These are phyloP conservation scores for Sebastolobus alascanus DNA, from an alignment of 2,797 vertebrate genomes.

Conservation along the genomic window DNA sequence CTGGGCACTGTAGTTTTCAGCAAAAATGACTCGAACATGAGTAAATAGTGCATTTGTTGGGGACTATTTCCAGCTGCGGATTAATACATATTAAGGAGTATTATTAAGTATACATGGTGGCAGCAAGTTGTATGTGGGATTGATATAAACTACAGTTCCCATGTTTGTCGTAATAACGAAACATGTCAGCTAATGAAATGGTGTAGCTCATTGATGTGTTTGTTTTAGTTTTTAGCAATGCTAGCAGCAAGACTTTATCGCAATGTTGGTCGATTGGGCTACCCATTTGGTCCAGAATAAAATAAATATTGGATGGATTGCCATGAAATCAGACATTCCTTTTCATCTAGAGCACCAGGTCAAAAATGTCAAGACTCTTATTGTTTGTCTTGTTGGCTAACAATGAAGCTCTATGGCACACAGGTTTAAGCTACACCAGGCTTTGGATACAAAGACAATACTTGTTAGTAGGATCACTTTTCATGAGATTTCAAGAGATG, in stretches of 20 bases:
- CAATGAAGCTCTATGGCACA: background rate
- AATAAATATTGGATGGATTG: background rate
- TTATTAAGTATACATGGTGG: background rate
- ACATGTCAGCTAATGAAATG: background rate
- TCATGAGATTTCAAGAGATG: too few relatives aligned
- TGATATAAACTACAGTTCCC: background rate
- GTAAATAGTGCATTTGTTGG: background rate
- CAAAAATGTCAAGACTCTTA: background rate
- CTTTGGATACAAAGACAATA: too few relatives aligned
- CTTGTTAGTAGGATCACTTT: too few relatives aligned
- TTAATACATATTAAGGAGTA: background rate
- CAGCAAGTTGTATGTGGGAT: background rate
- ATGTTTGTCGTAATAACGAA: constrained; percentile 18
- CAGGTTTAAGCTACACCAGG: too few relatives aligned
- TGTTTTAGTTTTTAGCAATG: background rate
- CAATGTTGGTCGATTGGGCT: background rate
- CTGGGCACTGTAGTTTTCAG: background rate
- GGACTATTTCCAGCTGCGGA: background rate
- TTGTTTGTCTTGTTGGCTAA: background rate
- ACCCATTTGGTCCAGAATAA: too few relatives aligned
- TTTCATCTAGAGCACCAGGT: background rate
- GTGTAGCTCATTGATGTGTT: background rate
- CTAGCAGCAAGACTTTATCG: background rate
- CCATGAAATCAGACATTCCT: background rate
- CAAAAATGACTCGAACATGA: background rate